Evolutionary conservation across 2,797 vertebrate species (phyloP).

Genomic region (Microhierax caerulescens): DNA sequence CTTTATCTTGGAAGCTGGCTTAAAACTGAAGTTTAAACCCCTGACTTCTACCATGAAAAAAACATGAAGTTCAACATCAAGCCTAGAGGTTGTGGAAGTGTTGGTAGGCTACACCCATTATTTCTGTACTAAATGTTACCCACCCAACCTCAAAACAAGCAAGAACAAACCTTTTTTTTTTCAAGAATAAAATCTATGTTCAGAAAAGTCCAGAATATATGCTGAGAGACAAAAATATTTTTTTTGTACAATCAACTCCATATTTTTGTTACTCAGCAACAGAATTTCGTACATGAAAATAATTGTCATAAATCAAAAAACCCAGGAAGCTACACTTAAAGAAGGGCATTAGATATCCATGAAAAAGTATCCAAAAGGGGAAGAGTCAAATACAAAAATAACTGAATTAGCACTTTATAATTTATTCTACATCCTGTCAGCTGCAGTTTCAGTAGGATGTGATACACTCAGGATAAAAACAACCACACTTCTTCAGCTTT

Average conservation of each 20-base stretch:
- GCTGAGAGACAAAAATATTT: neutral
- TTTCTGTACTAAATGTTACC: neutral
- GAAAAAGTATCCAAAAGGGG: neutral
- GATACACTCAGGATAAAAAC: neutral
- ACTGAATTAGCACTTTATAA: neutral
- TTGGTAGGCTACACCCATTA: neutral
- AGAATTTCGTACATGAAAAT: neutral
- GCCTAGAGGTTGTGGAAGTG: neutral
- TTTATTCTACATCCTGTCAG: neutral
- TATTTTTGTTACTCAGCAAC: neutral
- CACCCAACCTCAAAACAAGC: neutral
- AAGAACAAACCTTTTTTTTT: accelerated
- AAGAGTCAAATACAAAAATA: neutral
- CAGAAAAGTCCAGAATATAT: neutral
- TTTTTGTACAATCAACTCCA: neutral
- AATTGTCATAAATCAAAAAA: neutral
- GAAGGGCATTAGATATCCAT: accelerated
- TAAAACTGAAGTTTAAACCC: neutral
- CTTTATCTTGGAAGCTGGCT: neutral
- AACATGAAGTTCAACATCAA: neutral
- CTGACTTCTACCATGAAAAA: neutral
- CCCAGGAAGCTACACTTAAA: neutral
- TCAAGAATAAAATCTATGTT: too few relatives aligned
- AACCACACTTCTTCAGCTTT: neutral
- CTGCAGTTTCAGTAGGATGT: neutral